A percentile compares a stretch with the other conserved stretches of the same genome.
phyloP scores from a whole-genome alignment of 2,113 vertebrate species.

The Heteronetta atricapilla region DNA sequence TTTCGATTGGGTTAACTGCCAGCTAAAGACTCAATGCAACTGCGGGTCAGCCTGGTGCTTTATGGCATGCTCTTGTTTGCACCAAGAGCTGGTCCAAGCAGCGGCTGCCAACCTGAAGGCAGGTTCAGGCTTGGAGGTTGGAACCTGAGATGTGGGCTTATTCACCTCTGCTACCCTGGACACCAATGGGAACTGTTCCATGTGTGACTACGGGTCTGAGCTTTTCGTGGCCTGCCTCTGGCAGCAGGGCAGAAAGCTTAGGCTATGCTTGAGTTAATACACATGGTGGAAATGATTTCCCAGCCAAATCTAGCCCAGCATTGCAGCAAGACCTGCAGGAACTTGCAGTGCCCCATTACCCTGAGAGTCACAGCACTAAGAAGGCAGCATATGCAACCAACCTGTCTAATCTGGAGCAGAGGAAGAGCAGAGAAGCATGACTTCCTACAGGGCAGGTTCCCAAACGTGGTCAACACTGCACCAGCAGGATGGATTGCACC shows the following conservation, averaged over 20 bases:
- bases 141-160: neutral
- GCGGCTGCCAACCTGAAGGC: neutral
- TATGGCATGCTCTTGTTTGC: neutral
- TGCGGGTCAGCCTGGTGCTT: neutral
- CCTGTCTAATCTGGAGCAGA: neutral
- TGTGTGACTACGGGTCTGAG: fast-evolving
- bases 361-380: neutral
- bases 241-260: neutral
- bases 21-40: neutral
- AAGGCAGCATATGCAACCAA: neutral
- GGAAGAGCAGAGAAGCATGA: neutral
- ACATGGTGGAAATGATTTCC: fast-evolving
- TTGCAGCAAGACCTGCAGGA: neutral
- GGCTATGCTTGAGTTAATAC: neutral
- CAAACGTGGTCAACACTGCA: neutral
- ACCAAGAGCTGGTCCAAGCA: fast-evolving
- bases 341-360: neutral
- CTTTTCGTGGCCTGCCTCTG: neutral
- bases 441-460: neutral
- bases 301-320: neutral
- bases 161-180: fast-evolving
- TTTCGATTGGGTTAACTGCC: neutral
- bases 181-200: neutral
- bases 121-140: neutral
- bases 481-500: neutral